Conservation (phyloP, 2,797 vertebrate species). For the Perodicticus potto region DNA sequence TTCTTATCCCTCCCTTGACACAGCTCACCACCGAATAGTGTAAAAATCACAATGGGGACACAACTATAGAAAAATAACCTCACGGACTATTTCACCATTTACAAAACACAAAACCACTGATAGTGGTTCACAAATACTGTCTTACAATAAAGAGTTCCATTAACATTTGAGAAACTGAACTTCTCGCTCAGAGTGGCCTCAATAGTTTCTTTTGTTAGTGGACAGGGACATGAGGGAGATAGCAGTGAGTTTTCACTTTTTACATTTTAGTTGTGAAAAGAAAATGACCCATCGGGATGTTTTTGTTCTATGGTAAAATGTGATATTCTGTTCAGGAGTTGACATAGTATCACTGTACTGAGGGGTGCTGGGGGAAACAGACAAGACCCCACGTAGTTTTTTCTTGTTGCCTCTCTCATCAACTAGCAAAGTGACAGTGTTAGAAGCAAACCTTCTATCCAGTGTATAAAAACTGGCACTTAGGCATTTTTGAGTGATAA, state of each 20-base stretch:
- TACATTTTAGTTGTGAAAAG: conserved; percentile 64
- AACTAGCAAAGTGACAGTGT: conserved; percentile 80
- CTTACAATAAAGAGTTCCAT: not conserved
- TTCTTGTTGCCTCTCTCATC: conserved; percentile 80
- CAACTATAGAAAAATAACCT: not conserved
- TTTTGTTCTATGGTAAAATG: conserved; percentile 68
- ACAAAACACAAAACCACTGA: not conserved
- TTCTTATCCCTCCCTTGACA: not conserved
- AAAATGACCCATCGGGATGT: conserved; percentile 45
- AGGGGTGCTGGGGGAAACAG: not conserved
- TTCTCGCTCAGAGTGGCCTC: not conserved
- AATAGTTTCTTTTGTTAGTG: not conserved
- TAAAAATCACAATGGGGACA: not conserved
- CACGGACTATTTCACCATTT: not conserved
- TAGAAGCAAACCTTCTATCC: conserved; percentile 78
- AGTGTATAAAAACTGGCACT: conserved; percentile 78
- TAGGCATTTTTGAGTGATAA: conserved; percentile 90
- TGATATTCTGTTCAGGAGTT: conserved; percentile 53
- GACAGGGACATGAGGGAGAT: not conserved
- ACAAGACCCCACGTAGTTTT: conserved; percentile 28
- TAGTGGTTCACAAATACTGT: not conserved
- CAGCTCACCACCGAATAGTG: not conserved
- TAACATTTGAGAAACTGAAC: not conserved
- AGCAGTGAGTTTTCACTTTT: not conserved
- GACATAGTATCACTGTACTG: conserved; percentile 57